Evolutionary conservation across 2,888 invertebrate species (phyloP), one percentile per base, ranked within the genome.

Genomic region (Agrotis clavis): DNA sequence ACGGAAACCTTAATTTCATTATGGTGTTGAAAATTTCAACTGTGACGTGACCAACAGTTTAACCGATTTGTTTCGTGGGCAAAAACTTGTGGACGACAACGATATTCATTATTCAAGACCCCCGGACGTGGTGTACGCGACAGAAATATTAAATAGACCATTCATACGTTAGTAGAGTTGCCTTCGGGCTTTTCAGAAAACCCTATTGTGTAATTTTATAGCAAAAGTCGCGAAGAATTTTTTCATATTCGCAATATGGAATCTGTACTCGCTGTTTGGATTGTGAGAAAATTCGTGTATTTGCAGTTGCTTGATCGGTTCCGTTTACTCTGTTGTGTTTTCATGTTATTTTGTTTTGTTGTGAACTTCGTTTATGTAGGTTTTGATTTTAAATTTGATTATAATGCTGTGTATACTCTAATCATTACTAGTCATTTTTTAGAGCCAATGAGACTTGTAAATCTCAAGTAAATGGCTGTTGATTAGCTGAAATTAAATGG

Each of bases 121-220:
- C 81, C 87, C 89, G 88, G 87, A 88, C 82, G 86, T 83, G 69
- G 82, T 73, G 80, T 86, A 87, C 89, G 89, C 84, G 88, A 78
- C 79, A 69, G 77, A 86, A 86, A 90, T 91, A 87, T 84, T 87
- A 88, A 90, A 83, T 80, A 83, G 47, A 73, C 48, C 74, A 75
- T 81, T 79, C 75, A 62, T 81, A 75, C 79, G 79, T 72, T 65
- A 71, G 51, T 62, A 50, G 74, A 71, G 57, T 80, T 70, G 65
- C 56, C 56, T 69, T 57, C 35, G 54, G 68, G 63, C 68, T 68
- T 81, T 83, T 71, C 75, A 73, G 71, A 73, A 59, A 62, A 59
- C 57, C 41, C 71, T 45, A 74, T 83, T 77, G 68, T 73, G 65
- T 74, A 5, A 61, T 65, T 71, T 74, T 47, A 65, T 74, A 47